Base-by-base conservation (phyloP, 23 tunicate genomes). In the Halocynthia aurantium region DNA sequence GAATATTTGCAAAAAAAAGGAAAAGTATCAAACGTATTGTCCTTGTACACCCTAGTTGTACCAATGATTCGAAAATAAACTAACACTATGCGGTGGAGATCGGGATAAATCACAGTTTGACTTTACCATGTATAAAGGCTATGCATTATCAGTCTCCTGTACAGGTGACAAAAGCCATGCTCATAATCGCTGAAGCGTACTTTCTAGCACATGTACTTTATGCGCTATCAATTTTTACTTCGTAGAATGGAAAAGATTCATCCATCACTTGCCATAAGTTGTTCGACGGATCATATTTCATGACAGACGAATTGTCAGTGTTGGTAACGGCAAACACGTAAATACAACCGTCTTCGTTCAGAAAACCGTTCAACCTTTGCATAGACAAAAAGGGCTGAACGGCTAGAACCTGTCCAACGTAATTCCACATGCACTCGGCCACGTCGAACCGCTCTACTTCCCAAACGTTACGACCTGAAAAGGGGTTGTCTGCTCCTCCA, bases 401-500 rank as follows among this genome's bases (percentile, higher is more conserved):
- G 11, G 98, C 88, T 11, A 92, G 78, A 20, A 92, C 81, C 79
- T 92, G 92, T 54, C 98, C 92, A 31, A 86, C 76, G 53, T 73
- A 92, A 17, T 52, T 40, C 98, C 98, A 92, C 81, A 66, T 80
- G 40, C 75, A 52, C 6, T 56, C 44, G 13, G 67, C 81, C 0
- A 80, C 20, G 65, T 92, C 78, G 52, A 79, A 86, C 21, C 90
- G 86, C 57, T 93, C 94, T 11, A 93, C 87, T 72, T 93, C 90
- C 94, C 98, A 87, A 6, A 93, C 94, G 61, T 93, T 93, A 10
- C 94, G 73, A 0, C 94, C 94, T 6, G 94, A 75, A 57, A 93
- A 92, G 10, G 98, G 98, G 54, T 86, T 92, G 62, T 92, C 98
- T 7, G 86, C 82, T 11, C 98, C 98, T 19, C 98, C 98, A 6